These are phyloP conservation scores for Pteronura brasiliensis DNA, from an alignment of 2,113 vertebrate species.

Conservation along the genomic window DNA sequence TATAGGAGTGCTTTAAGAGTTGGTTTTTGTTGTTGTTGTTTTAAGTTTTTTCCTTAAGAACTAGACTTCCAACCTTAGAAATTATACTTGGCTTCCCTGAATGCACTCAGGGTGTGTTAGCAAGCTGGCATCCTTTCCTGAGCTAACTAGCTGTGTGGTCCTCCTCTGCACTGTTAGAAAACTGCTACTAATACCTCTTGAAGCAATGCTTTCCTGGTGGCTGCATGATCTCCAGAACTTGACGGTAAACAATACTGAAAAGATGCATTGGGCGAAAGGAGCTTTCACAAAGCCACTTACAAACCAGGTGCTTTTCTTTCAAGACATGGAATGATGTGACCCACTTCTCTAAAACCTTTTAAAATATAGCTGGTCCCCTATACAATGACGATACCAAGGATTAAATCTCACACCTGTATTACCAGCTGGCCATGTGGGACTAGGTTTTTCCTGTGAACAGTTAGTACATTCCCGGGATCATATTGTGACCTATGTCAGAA, in stretches of 20 bases:
- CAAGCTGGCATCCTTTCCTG: conserved; percentile 69
- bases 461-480: neutral
- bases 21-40: neutral
- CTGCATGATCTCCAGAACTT: conserved; percentile 39
- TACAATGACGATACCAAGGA: neutral
- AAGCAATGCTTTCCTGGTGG: conserved; percentile 37
- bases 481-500: conserved; percentile 2
- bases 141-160: conserved; percentile 71
- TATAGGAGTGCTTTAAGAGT: conserved; percentile 69
- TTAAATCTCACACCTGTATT: neutral
- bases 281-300: conserved; percentile 10
- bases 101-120: conserved; percentile 68
- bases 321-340: neutral
- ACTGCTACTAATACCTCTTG: conserved; percentile 58
- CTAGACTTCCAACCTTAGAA: conserved; percentile 77
- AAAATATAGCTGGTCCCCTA: neutral
- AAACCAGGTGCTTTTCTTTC: conserved; percentile 12
- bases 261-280: neutral
- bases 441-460: neutral
- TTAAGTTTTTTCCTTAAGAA: conserved; percentile 55
- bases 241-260: neutral
- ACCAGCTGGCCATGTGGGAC: neutral
- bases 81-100: conserved; percentile 74
- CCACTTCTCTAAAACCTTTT: conserved; percentile 37
- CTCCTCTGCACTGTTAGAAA: conserved; percentile 68